A percentile compares a stretch with the other conserved stretches of the same genome.
Conservation (phyloP, 2,888 invertebrate genomes). For the Mesorhabditis sp. region DNA sequence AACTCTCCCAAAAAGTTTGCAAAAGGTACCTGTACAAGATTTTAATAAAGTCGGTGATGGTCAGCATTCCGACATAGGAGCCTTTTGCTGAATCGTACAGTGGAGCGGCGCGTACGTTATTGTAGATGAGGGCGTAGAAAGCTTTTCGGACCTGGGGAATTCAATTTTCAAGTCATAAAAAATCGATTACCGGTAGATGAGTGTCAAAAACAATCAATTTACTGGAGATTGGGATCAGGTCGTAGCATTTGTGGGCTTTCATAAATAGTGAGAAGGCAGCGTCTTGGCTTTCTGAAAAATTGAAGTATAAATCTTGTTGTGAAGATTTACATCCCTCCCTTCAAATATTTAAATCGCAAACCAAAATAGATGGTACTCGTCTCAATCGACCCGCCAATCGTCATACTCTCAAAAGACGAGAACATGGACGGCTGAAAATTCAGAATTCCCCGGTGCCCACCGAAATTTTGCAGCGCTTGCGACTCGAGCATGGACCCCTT, state of each 20-base stretch:
- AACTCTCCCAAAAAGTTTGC: neutral
- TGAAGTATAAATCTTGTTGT: too few relatives aligned
- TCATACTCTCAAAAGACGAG: slow-evolving; percentile 40
- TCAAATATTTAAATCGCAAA: slow-evolving; percentile 14
- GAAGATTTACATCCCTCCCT: neutral
- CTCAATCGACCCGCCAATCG: slow-evolving; percentile 36
- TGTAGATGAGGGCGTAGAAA: slow-evolving; percentile 94
- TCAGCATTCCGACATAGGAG: slow-evolving; percentile 70
- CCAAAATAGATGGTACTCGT: slow-evolving; percentile 54
- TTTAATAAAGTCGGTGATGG: slow-evolving; percentile 65
- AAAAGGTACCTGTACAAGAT: slow-evolving; percentile 60
- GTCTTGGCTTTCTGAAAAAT: slow-evolving; percentile 55
- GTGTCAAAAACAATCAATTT: slow-evolving; percentile 99
- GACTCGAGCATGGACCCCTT: slow-evolving; percentile 52
- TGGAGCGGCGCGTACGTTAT: slow-evolving; percentile 66
- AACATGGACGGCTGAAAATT: slow-evolving; percentile 39
- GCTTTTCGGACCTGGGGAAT: slow-evolving; percentile 77
- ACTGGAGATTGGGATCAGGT: slow-evolving; percentile 96
- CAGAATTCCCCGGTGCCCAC: slow-evolving; percentile 8
- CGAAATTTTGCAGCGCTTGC: slow-evolving; percentile 47
- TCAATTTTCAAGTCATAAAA: neutral
- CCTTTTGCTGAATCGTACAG: slow-evolving; percentile 87
- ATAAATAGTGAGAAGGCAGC: slow-evolving; percentile 70
- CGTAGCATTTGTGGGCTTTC: slow-evolving; percentile 99
- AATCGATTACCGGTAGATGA: slow-evolving; percentile 72